Base-by-base conservation (phyloP, 2,888 invertebrate species). In the Lacanobia oleracea region DNA sequence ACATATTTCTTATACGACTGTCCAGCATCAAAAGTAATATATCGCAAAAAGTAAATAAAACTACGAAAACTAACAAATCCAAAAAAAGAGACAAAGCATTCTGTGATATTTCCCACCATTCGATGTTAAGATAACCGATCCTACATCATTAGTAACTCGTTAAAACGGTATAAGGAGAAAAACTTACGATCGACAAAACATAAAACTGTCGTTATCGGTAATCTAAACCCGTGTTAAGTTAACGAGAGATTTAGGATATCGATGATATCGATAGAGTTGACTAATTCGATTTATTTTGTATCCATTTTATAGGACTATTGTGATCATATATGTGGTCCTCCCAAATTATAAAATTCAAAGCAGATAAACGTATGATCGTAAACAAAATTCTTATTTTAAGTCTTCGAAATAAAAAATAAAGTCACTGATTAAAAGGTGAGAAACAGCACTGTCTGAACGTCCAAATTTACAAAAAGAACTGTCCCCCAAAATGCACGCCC, bases 211-310 rank as follows among this genome's bases (percentile, higher is more conserved):
- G 27, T 74, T 84, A 84, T 84, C 84, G 33, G 74, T 78, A 79
- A 84, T 84, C 86, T 78, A 60, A 72, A 78, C 74, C 68, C 40
- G 74, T 86, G 82, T 84, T 84, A 83, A 83, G 61, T 79, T 62
- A 54, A 74, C 69, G 67, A 73, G 64, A 64, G 43, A 45, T 57
- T 56, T 56, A 75, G 45, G 72, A 77, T 84, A 86, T 74, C 79
- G 72, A 79, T 75, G 27, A 53, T 65, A 77, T 74, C 75, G 83
- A 75, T 81, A 76, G 45, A 72, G 27, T 68, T 74, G 65, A 84
- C 60, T 65, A 72, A 72, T 51, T 72, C 77, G 62, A 83, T 85
- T 75, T 59, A 72, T 75, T 83, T 75, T 71, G 1, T 43, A 53
- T 45, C 43, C 1, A 40, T 56, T 72, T 53, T 51, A 23, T 8